A percentile compares a stretch with the other conserved stretches of the same genome.
phyloP scores from a whole-genome alignment of 1,140 invertebrate species.

The Catajapyx aquilonaris region DNA sequence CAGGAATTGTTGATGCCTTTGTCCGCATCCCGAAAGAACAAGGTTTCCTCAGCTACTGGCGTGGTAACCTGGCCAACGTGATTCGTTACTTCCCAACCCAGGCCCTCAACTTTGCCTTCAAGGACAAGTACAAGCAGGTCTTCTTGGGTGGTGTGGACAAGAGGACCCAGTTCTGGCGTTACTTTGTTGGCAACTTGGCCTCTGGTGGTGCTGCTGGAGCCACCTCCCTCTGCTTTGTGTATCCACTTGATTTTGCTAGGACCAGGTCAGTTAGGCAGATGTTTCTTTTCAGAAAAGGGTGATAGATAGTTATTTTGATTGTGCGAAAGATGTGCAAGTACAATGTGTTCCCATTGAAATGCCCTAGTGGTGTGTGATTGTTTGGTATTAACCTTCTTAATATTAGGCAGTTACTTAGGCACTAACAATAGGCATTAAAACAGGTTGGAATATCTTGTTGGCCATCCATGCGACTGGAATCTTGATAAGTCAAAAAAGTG shows the following conservation, averaged over 20 bases:
- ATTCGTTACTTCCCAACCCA: constrained; percentile 88
- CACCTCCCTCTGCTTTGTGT: constrained; percentile 81
- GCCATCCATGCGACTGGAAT: no score
- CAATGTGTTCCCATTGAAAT: no score
- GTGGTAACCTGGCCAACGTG: constrained; percentile 86
- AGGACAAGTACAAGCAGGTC: constrained; percentile 69
- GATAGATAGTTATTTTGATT: no score
- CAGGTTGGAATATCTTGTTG: no score
- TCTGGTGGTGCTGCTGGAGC: constrained; percentile 87
- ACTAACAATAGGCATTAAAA: no score
- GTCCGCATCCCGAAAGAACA: constrained; percentile 72
- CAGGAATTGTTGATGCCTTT: constrained; percentile 68
- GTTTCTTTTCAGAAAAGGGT: no score
- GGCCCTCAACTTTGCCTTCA: constrained; percentile 89
- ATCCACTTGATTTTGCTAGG: constrained; percentile 85
- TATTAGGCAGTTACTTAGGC: no score
- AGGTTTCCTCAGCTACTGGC: constrained; percentile 73
- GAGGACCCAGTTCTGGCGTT: constrained; percentile 67
- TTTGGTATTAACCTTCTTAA: no score
- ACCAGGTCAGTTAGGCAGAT: no score
- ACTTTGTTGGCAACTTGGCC: constrained; percentile 69
- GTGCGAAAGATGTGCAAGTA: no score
- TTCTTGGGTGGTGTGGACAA: constrained; percentile 69
- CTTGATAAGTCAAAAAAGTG: no score
- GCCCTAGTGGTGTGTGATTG: no score